Percentiles rank a stretch among this genome's conserved stretches.
Evolutionary conservation across 2,113 vertebrate species (phyloP).

Genomic region (Laterallus jamaicensis): DNA sequence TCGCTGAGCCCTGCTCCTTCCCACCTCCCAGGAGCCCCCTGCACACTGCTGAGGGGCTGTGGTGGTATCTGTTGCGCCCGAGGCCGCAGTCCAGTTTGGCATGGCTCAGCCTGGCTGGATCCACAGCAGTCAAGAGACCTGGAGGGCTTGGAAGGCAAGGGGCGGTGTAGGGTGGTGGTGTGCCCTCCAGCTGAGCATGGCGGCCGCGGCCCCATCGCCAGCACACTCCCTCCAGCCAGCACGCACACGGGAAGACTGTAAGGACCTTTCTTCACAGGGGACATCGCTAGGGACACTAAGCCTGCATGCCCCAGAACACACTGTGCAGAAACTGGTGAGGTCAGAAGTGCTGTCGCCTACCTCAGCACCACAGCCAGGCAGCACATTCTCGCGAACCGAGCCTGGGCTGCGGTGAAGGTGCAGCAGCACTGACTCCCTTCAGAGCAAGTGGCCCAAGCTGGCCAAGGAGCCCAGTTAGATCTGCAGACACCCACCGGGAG

Average conservation of each 20-base stretch:
- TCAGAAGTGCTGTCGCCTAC: neutral
- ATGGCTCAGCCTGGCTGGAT: neutral
- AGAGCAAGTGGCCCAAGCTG: neutral
- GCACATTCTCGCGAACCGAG: neutral
- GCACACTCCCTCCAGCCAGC: accelerated
- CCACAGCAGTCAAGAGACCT: accelerated
- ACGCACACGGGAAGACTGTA: accelerated
- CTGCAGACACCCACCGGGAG: neutral
- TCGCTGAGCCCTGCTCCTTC: neutral
- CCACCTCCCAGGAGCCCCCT: neutral
- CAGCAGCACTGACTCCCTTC: neutral
- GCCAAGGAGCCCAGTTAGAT: neutral
- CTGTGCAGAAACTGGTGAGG: neutral
- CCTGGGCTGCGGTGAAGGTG: neutral
- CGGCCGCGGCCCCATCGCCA: neutral
- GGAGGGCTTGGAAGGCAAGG: neutral
- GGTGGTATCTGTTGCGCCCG: neutral
- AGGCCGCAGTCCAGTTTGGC: neutral
- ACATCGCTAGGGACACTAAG: neutral
- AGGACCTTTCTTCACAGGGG: neutral
- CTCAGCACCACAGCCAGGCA: neutral
- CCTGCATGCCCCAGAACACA: accelerated
- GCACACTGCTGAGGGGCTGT: accelerated
- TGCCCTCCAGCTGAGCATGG: neutral
- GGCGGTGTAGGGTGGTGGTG: neutral